These are phyloP conservation scores for Drosophila albomicans DNA, from an alignment of 1,140 invertebrate species.

Conservation along the genomic window DNA sequence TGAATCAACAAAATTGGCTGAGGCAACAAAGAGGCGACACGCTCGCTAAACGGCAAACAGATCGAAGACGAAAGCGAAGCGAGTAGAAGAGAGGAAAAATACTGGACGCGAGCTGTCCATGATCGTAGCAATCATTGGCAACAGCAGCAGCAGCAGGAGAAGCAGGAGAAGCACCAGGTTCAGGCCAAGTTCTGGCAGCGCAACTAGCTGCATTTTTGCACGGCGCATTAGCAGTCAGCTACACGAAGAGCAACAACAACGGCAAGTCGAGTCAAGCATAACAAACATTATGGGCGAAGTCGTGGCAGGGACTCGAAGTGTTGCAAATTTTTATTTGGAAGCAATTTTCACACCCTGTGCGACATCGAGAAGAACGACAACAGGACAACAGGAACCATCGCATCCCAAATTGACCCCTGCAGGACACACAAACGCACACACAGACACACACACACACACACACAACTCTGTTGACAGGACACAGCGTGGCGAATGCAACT, in stretches of 20 bases:
- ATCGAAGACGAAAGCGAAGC: background rate
- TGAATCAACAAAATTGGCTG: conserved; percentile 57
- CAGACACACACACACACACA: conserved; percentile 19
- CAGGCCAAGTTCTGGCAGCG: conserved; percentile 44
- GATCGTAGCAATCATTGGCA: conserved; percentile 68
- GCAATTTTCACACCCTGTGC: conserved; percentile 81
- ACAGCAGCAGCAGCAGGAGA: conserved; percentile 33
- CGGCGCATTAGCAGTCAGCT: conserved; percentile 60
- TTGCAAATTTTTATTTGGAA: conserved; percentile 84
- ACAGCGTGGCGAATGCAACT: conserved; percentile 74
- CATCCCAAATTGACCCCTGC: conserved; percentile 24
- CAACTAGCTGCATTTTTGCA: conserved; percentile 68
- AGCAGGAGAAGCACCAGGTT: conserved; percentile 15
- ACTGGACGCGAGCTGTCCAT: conserved; percentile 66
- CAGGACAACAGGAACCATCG: conserved; percentile 31
- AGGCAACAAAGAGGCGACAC: conserved; percentile 51
- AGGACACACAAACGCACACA: conserved; percentile 12
- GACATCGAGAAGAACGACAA: conserved; percentile 29
- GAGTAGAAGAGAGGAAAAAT: background rate
- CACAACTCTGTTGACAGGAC: conserved; percentile 61
- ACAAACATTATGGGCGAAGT: conserved; percentile 45
- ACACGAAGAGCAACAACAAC: conserved; percentile 31
- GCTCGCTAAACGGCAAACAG: conserved; percentile 45
- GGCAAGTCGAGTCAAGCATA: conserved; percentile 27
- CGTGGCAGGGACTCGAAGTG: conserved; percentile 44